Evolutionary conservation across 1,140 invertebrate species (phyloP).

Genomic region (Micrasema minimum): DNA sequence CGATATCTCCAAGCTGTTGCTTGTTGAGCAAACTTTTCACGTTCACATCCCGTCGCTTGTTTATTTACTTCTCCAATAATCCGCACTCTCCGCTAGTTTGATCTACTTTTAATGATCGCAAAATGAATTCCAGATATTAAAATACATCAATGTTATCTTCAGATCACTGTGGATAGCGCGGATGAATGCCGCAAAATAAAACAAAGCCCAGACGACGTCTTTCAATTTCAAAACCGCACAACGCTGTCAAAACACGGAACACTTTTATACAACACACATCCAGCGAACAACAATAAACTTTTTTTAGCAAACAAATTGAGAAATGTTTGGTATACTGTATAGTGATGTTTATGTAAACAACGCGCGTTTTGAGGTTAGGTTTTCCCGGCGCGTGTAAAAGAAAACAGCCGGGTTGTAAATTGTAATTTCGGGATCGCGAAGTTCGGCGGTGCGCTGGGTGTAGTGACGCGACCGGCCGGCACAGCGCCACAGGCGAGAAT

Average conservation of each 20-base stretch:
- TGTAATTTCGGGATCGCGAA: slow-evolving; percentile 4
- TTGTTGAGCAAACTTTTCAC: slow-evolving; percentile 19
- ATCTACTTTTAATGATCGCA: slow-evolving; percentile 2
- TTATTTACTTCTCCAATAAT: slow-evolving; percentile 19
- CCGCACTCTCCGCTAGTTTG: slow-evolving; percentile 6
- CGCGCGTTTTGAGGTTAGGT: slow-evolving; percentile 30
- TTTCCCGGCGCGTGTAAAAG: slow-evolving; percentile 16
- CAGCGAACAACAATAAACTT: slow-evolving; percentile 27
- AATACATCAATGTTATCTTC: slow-evolving; percentile 17
- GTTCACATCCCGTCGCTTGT: slow-evolving; percentile 32
- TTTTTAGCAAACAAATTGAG: slow-evolving; percentile 17
- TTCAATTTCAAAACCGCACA: slow-evolving; percentile 20
- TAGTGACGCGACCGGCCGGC: slow-evolving; percentile 40
- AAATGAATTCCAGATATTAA: slow-evolving; percentile 12
- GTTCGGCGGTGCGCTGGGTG: slow-evolving; percentile 17
- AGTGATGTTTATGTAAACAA: slow-evolving; percentile 28
- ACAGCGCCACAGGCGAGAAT: slow-evolving; percentile 44
- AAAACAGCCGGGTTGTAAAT: slow-evolving; percentile 17
- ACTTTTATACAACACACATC: slow-evolving; percentile 25
- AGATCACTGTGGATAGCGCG: too few relatives aligned
- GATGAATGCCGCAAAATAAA: slow-evolving; percentile 16
- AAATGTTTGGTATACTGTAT: slow-evolving; percentile 21
- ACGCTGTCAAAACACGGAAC: slow-evolving; percentile 36
- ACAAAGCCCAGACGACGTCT: slow-evolving; percentile 25
- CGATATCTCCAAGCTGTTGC: too few relatives aligned